Evolutionary conservation across 2,888 invertebrate genomes (phyloP), one percentile per base, ranked within the genome.

Genomic region (Campoplex capitator): DNA sequence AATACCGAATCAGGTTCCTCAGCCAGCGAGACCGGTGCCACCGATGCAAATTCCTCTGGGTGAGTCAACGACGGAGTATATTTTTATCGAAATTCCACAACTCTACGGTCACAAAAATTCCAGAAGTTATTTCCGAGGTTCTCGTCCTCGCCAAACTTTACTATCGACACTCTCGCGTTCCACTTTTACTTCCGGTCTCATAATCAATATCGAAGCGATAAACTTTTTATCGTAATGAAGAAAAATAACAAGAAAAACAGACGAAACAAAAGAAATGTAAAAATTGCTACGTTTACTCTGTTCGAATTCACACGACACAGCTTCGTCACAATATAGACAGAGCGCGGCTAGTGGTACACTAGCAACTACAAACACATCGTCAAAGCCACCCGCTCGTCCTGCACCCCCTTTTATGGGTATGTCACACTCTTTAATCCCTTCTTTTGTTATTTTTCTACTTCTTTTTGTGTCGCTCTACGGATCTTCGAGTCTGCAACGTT

Each of bases 301-400:
- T 88, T 87, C 90, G 90, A 91, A 92, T 93, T 91, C 90, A 91
- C 90, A 89, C 89, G 90, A 93, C 91, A 93, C 92, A 94, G 94
- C 93, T 89, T 91, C 92, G 89, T 93, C 91, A 93, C 93, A 93
- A 94, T 92, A 89, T 93, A 94, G 92, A 92, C 92, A 93, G 92
- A 92, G 91, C 92, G 92, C 90, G 87, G 88, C 92, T 92, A 91
- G 92, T 91, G 91, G 92, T 91, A 93, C 92, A 92, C 93, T 92
- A 83, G 91, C 92, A 88, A 92, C 92, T 89, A 92, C 92, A 93
- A 92, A 93, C 90, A 93, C 91, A 91, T 88, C 93, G 90, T 92
- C 94, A 92, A 94, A 94, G 93, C 93, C 93, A 92, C 94, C 94
- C 89, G 93, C 93, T 91, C 93, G 94, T 92, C 94, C 94, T 91